Evolutionary conservation across 2,888 invertebrate genomes (phyloP).

Genomic region (Scaptomyza cyrtandrae): DNA sequence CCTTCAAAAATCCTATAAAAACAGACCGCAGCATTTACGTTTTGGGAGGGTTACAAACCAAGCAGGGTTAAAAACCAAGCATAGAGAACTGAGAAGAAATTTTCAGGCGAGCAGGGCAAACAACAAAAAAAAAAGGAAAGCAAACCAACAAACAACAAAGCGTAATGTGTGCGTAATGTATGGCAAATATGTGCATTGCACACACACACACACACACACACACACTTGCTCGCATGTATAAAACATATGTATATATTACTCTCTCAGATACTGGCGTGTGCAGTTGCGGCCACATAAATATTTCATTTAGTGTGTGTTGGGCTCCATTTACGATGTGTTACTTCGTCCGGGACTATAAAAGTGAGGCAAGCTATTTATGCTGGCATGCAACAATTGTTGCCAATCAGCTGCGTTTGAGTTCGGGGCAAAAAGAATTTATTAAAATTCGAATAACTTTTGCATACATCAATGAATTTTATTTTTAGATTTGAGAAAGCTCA

Average conservation of each 20-base stretch:
- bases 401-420: slow-evolving; percentile 15
- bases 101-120: slow-evolving; percentile 35
- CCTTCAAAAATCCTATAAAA: slow-evolving; percentile 12
- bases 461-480: not conserved
- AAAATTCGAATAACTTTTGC: not conserved
- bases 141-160: slow-evolving; percentile 52
- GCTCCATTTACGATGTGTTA: slow-evolving; percentile 72
- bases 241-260: not conserved
- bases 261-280: slow-evolving; percentile 17
- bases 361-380: slow-evolving; percentile 17
- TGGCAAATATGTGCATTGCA: slow-evolving; percentile 68
- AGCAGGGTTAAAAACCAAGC: slow-evolving; percentile 49
- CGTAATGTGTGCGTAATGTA: slow-evolving; percentile 78
- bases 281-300: slow-evolving; percentile 64
- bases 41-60: slow-evolving; percentile 49
- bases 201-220: slow-evolving; percentile 31
- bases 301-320: slow-evolving; percentile 76
- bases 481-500: not conserved
- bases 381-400: slow-evolving; percentile 39
- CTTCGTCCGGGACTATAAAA: slow-evolving; percentile 54
- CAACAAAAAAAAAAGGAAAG: slow-evolving; percentile 33
- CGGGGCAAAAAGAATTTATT: not conserved
- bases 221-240: slow-evolving; percentile 7
- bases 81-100: slow-evolving; percentile 15
- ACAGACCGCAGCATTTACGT: slow-evolving; percentile 48